Conservation (phyloP, 2,888 invertebrate species). For the Bursaphelenchus okinawaensis region DNA sequence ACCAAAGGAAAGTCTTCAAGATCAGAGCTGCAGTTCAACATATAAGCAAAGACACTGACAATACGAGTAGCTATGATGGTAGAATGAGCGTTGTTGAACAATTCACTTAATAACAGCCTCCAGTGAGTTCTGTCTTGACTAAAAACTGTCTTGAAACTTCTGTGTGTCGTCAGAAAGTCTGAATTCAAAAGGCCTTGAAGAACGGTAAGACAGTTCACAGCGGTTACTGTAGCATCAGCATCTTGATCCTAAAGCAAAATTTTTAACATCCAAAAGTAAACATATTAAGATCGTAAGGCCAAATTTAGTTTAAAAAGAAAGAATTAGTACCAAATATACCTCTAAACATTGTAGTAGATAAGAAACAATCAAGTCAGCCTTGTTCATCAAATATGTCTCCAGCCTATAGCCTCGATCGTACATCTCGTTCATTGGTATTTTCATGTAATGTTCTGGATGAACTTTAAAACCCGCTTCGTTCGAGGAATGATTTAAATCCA, state of each 20-base stretch:
- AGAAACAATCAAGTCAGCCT: neutral
- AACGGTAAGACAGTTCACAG: neutral
- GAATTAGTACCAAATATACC: too few species aligned
- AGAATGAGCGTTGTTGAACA: neutral
- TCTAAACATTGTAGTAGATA: neutral
- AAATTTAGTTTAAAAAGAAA: too few species aligned
- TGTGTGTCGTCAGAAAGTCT: neutral
- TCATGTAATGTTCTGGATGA: slow-evolving; percentile 1
- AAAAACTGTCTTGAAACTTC: neutral
- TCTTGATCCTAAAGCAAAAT: neutral
- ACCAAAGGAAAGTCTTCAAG: neutral
- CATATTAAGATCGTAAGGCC: too few species aligned
- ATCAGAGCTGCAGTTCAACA: neutral
- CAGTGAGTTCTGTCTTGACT: neutral
- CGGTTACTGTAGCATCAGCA: neutral
- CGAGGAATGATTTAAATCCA: slow-evolving; percentile 4
- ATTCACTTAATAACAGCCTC: neutral
- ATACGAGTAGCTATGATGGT: neutral
- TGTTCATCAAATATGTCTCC: neutral
- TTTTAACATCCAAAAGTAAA: too few species aligned
- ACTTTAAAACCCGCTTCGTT: slow-evolving; percentile 5
- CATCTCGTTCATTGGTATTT: neutral
- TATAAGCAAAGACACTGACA: neutral
- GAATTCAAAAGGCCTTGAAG: neutral
- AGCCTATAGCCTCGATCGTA: neutral